Evolutionary conservation across 2,797 vertebrate species (phyloP).

Genomic region (Thunnus albacares): DNA sequence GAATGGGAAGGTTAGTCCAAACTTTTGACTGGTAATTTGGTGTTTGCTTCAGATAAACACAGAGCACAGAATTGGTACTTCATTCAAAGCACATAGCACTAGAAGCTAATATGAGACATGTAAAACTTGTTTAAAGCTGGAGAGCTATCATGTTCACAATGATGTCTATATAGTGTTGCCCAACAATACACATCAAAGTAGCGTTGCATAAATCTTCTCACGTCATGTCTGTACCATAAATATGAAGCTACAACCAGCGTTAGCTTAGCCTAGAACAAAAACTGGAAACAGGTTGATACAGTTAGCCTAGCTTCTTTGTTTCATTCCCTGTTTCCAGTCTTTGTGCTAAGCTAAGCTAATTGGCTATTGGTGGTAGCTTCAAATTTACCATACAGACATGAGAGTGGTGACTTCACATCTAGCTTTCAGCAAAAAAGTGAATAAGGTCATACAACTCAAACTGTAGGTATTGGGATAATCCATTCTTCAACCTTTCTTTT

Average conservation of each 20-base stretch:
- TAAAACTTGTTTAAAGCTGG: not conserved
- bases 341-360: not conserved
- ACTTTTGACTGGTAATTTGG: too few species aligned
- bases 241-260: not conserved
- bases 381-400: too few species aligned
- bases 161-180: too few species aligned
- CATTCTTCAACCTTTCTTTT: not conserved
- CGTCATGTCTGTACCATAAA: not conserved
- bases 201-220: not conserved
- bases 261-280: not conserved
- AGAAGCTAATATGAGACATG: too few species aligned
- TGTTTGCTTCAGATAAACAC: too few species aligned
- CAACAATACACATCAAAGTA: not conserved
- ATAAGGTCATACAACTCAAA: not conserved
- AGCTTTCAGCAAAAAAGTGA: too few species aligned
- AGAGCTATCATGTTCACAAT: not conserved
- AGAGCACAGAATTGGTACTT: too few species aligned
- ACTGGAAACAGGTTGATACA: too few species aligned
- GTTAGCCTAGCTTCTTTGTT: not conserved
- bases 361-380: too few species aligned
- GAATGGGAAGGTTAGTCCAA: too few species aligned
- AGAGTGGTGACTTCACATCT: too few species aligned
- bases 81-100: too few species aligned
- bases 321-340: not conserved
- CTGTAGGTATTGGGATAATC: not conserved